A percentile compares a stretch with the other conserved stretches of the same genome.
These are phyloP conservation scores for Hoplias malabaricus DNA, from an alignment of 2,113 vertebrate genomes.

Conservation along the genomic window DNA sequence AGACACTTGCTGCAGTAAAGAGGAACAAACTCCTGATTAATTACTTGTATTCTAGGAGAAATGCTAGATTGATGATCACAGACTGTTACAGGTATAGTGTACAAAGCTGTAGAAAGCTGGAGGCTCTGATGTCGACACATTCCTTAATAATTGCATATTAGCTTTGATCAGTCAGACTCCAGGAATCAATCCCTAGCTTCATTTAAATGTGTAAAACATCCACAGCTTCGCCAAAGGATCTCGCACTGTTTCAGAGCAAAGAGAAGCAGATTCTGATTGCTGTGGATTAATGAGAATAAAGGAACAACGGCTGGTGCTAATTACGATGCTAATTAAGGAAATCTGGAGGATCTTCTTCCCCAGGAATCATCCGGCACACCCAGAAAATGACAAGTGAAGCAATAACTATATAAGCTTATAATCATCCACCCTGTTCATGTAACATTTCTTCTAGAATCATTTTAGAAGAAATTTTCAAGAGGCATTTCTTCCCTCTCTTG, in stretches of 20 bases:
- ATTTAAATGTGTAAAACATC: conserved; percentile 21
- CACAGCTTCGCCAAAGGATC: conserved; percentile 5
- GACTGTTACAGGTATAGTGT: no score
- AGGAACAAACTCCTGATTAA: no score
- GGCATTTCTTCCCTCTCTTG: no score
- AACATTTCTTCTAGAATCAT: no score
- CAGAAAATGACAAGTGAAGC: no score
- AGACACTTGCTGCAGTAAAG: no score
- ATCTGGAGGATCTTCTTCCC: neutral
- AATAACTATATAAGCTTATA: no score
- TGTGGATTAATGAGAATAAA: conserved; percentile 11
- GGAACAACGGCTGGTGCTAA: neutral
- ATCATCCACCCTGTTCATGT: no score
- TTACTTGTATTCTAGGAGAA: no score
- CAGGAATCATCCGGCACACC: no score
- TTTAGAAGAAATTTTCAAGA: no score
- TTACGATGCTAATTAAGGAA: neutral
- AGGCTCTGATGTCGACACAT: neutral
- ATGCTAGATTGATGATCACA: no score
- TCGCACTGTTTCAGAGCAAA: neutral
- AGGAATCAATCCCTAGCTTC: conserved; percentile 32
- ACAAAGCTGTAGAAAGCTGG: neutral
- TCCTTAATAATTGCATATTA: neutral
- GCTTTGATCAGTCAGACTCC: neutral
- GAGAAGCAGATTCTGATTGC: conserved; percentile 1